phyloP scores from a whole-genome alignment of 2,888 invertebrate genomes.

The Marronus borbonicus region DNA sequence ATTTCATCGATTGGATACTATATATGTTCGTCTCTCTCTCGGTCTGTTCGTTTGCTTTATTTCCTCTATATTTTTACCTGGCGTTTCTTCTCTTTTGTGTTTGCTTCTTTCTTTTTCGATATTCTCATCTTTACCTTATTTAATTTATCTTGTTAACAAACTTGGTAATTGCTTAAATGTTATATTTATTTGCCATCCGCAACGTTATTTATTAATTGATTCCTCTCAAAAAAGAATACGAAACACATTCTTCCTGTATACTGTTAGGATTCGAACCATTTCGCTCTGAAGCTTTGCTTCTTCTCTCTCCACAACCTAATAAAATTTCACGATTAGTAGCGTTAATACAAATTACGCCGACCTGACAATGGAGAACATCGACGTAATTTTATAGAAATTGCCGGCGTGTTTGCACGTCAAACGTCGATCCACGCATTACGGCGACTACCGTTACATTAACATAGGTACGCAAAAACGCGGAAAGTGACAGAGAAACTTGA shows the following conservation, averaged over 20 bases:
- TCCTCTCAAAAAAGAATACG: no score
- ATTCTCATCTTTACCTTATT: neutral
- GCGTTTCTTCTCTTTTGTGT: neutral
- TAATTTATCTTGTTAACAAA: neutral
- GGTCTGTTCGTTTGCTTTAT: neutral
- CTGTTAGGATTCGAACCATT: no score
- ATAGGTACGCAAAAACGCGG: neutral
- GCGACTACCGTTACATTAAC: conserved; percentile 22
- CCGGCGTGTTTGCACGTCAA: conserved; percentile 28
- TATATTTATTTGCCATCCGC: neutral
- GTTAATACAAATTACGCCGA: conserved; percentile 43
- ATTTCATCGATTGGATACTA: conserved; percentile 33
- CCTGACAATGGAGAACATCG: conserved; percentile 8
- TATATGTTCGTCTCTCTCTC: no score
- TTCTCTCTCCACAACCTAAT: neutral
- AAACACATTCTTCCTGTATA: no score
- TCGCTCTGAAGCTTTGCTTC: no score
- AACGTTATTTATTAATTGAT: no score
- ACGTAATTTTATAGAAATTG: conserved; percentile 27
- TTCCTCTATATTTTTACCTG: neutral
- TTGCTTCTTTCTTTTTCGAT: no score
- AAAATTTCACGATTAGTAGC: conserved; percentile 43
- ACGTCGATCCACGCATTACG: neutral
- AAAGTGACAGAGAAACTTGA: conserved; percentile 17
- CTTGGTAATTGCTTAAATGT: neutral